Evolutionary conservation across 2,113 vertebrate genomes (phyloP).

Genomic region (Scatophagus argus): DNA sequence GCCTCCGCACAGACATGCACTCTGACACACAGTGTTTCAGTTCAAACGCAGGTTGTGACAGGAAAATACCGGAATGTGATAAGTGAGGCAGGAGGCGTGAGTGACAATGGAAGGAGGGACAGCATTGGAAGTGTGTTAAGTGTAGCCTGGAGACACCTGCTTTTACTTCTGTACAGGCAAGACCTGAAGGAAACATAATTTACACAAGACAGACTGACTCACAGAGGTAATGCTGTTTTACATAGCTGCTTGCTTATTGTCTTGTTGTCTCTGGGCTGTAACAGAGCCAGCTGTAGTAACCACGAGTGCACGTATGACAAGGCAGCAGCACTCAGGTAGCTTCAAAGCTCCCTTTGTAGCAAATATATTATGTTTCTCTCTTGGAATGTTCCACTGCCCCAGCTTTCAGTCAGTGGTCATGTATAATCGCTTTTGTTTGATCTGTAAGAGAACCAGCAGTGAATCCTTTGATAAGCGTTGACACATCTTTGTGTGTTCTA

Average conservation of each 20-base stretch:
- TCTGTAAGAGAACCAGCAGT: slow-evolving; percentile 39
- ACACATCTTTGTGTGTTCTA: slow-evolving; percentile 23
- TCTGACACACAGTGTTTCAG: slow-evolving; percentile 2
- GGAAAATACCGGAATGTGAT: slow-evolving; percentile 49
- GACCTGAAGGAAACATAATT: slow-evolving; percentile 41
- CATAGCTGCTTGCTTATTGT: not conserved
- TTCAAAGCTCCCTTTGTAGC: slow-evolving; percentile 66
- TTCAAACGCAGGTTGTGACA: slow-evolving; percentile 52
- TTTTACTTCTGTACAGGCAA: slow-evolving; percentile 47
- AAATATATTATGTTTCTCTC: slow-evolving; percentile 52
- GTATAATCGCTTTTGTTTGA: slow-evolving; percentile 56
- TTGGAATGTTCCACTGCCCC: slow-evolving; percentile 53
- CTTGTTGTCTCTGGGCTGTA: slow-evolving; percentile 7
- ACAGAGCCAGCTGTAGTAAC: slow-evolving; percentile 54
- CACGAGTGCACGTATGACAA: slow-evolving; percentile 50
- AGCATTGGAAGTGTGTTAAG: slow-evolving; percentile 24
- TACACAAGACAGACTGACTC: slow-evolving; percentile 66
- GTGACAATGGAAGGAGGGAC: slow-evolving; percentile 2
- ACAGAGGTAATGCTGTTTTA: slow-evolving; percentile 33
- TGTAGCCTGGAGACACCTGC: slow-evolving; percentile 55
- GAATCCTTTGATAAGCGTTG: slow-evolving; percentile 52
- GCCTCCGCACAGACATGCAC: not conserved
- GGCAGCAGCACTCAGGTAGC: slow-evolving; percentile 56
- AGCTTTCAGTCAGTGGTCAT: slow-evolving; percentile 9
- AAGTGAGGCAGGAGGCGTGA: slow-evolving; percentile 33